phyloP scores from a whole-genome alignment of 1,140 invertebrate genomes.

The Daktulosphaira vitifoliae region DNA sequence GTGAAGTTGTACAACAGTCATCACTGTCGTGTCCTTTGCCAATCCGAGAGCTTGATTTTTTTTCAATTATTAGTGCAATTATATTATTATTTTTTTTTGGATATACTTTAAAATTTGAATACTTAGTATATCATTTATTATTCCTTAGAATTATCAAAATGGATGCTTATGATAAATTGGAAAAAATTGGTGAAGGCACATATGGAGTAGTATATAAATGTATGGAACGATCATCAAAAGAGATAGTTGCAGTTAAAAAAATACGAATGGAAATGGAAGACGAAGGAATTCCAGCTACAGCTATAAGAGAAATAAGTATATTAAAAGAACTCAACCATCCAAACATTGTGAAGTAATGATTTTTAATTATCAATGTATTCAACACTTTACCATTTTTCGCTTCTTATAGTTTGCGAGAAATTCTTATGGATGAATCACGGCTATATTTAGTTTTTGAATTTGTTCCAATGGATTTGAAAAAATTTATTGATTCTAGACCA shows the following conservation, averaged over 20 bases:
- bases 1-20: no score
- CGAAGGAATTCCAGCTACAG: constrained; percentile 90
- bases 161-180: constrained; percentile 86
- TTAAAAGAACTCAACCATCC: constrained; percentile 85
- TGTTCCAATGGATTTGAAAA: constrained; percentile 95
- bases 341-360: constrained; percentile 65
- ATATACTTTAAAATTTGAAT: no score
- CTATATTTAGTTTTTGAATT: constrained; percentile 97
- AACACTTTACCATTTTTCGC: no score
- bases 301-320: constrained; percentile 86
- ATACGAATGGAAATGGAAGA: constrained; percentile 87
- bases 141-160: constrained; percentile 48
- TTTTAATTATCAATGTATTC: background rate
- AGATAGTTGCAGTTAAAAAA: constrained; percentile 91
- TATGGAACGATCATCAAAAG: constrained; percentile 73
- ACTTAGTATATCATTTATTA: no score
- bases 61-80: no score
- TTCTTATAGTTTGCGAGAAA: constrained; percentile 47
- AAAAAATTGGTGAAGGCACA: constrained; percentile 93
- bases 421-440: constrained; percentile 50
- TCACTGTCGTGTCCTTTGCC: no score
- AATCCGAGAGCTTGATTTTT: no score
- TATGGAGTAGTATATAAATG: constrained; percentile 93
- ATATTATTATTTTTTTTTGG: no score
- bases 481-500: constrained; percentile 85